These are phyloP conservation scores for Bothrops jararaca DNA, from an alignment of 2,113 vertebrate species.

Conservation along the genomic window DNA sequence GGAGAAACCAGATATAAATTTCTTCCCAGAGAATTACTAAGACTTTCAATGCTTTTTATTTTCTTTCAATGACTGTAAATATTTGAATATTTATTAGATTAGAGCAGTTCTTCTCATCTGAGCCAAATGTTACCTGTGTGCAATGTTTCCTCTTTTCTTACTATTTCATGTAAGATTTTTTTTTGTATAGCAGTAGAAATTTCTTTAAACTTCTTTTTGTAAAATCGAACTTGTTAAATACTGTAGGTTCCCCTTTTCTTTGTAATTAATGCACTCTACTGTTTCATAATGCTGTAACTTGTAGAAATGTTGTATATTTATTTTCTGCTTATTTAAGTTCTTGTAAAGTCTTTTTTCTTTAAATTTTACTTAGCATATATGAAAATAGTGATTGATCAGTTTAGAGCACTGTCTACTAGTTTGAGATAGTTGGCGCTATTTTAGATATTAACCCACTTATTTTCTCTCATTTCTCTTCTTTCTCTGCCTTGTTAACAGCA, in stretches of 20 bases:
- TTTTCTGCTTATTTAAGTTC: constrained; percentile 81
- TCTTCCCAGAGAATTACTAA: background rate
- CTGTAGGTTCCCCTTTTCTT: constrained; percentile 63
- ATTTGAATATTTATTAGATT: constrained; percentile 77
- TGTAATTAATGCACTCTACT: constrained; percentile 77
- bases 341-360: constrained; percentile 55
- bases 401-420: constrained; percentile 29
- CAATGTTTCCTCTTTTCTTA: constrained; percentile 68
- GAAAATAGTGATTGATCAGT: constrained; percentile 37
- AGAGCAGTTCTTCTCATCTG: constrained; percentile 71
- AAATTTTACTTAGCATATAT: constrained; percentile 24
- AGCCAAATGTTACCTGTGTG: constrained; percentile 75
- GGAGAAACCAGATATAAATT: constrained; percentile 53
- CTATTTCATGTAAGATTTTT: constrained; percentile 64
- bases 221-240: constrained; percentile 67
- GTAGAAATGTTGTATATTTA: constrained; percentile 79
- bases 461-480: background rate
- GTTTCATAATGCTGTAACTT: constrained; percentile 78
- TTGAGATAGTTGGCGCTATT: constrained; percentile 2
- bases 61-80: constrained; percentile 67
- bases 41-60: constrained; percentile 10
- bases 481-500: background rate
- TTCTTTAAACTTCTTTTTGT: constrained; percentile 62
- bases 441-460: background rate
- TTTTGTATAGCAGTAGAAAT: constrained; percentile 70